These are phyloP conservation scores for Dioctria rufipes DNA, from an alignment of 2,888 invertebrate species.

Conservation along the genomic window DNA sequence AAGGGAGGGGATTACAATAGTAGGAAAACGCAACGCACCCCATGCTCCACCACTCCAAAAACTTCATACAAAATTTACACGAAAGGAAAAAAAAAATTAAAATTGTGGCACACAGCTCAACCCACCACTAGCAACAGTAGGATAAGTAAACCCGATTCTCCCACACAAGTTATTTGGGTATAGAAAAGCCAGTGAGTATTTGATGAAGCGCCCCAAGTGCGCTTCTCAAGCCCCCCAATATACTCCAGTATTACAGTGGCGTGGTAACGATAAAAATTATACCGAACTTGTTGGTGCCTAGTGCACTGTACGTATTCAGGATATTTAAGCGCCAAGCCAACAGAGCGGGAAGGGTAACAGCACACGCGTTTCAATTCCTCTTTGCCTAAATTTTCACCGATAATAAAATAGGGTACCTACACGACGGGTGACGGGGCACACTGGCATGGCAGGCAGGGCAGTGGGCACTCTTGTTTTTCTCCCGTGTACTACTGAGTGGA, in stretches of 20 bases:
- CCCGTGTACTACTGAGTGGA: background rate
- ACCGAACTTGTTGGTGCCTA: background rate
- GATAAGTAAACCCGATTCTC: slow-evolving; percentile 7
- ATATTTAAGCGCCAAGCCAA: background rate
- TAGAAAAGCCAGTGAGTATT: background rate
- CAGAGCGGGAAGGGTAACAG: background rate
- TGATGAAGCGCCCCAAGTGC: slow-evolving; percentile 25
- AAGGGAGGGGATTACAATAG: slow-evolving; percentile 50
- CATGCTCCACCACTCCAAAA: slow-evolving; percentile 39
- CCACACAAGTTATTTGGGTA: background rate
- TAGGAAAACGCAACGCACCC: slow-evolving; percentile 45
- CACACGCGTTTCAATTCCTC: slow-evolving; percentile 12
- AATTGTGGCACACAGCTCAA: background rate
- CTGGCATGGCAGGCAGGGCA: background rate
- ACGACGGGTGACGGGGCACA: slow-evolving; percentile 14
- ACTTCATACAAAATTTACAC: background rate
- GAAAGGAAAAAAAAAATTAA: background rate
- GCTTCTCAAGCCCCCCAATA: slow-evolving; percentile 19
- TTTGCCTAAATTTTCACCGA: slow-evolving; percentile 18
- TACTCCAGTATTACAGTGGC: background rate
- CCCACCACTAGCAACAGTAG: background rate
- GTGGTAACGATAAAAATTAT: background rate
- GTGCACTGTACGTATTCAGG: background rate
- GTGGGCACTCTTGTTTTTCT: slow-evolving; percentile 17
- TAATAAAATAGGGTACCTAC: background rate